Conservation (phyloP, 2,113 vertebrate genomes). For the Callionymus lyra region DNA sequence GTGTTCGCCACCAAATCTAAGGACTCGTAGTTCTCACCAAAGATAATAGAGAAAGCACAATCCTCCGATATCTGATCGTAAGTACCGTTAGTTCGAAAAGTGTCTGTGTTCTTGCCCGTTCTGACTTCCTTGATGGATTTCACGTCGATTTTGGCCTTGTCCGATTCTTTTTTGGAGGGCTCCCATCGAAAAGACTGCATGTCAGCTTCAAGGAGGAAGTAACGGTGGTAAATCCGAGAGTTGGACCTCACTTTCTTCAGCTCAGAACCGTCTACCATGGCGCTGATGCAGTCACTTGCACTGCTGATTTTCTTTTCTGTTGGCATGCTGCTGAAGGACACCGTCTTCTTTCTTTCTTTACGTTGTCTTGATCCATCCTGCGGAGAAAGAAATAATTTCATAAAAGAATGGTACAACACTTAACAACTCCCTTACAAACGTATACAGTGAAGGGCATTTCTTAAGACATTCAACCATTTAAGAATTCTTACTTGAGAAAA, state of each 20-base stretch:
- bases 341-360: conserved; percentile 91
- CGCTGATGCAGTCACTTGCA: conserved; percentile 87
- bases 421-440: no score
- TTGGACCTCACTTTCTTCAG: conserved; percentile 92
- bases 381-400: conserved; percentile 6
- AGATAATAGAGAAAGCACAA: conserved; percentile 91
- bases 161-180: conserved; percentile 93
- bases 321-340: conserved; percentile 97
- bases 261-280: conserved; percentile 93
- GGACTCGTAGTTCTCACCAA: conserved; percentile 92
- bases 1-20: conserved; percentile 95
- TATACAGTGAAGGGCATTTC: no score
- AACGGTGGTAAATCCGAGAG: conserved; percentile 86
- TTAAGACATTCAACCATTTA: no score
- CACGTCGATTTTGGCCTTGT: conserved; percentile 95
- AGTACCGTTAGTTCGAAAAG: conserved; percentile 91
- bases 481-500: no score
- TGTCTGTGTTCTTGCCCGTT: conserved; percentile 94
- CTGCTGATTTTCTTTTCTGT: conserved; percentile 96
- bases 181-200: conserved; percentile 97
- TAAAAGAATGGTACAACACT: no score
- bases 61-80: conserved; percentile 98
- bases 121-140: conserved; percentile 95
- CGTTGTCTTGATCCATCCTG: conserved; percentile 91
- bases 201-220: conserved; percentile 90